Percentiles rank a stretch among this genome's conserved stretches.
phyloP scores from a whole-genome alignment of 2,113 vertebrate genomes.

The Perca flavescens region DNA sequence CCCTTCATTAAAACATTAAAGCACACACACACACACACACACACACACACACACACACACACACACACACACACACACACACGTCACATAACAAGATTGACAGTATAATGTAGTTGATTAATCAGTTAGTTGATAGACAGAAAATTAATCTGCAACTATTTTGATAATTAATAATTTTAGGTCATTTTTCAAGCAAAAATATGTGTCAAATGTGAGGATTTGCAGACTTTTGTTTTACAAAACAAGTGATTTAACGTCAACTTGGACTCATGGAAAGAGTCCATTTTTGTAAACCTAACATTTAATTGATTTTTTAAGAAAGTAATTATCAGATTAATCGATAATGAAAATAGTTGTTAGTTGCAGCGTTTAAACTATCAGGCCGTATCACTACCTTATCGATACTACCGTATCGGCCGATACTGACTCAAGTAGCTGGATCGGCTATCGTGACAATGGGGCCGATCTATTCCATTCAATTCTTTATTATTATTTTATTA shows the following conservation, averaged over 20 bases:
- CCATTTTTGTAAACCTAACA: not conserved
- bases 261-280: not conserved
- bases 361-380: not conserved
- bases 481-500: too few species aligned
- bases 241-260: not conserved
- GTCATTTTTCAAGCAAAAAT: too few species aligned
- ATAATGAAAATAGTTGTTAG: not conserved
- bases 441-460: too few species aligned
- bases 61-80: not conserved
- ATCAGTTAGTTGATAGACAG: not conserved
- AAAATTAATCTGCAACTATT: not conserved
- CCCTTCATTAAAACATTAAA: not conserved
- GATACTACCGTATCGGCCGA: too few species aligned
- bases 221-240: not conserved
- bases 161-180: not conserved
- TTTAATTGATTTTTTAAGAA: not conserved
- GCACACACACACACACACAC: not conserved
- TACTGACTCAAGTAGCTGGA: too few species aligned
- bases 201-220: not conserved
- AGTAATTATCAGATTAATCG: not conserved
- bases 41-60: too few species aligned
- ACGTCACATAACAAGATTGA: too few species aligned
- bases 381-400: too few species aligned
- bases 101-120: not conserved
- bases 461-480: too few species aligned